phyloP scores from a whole-genome alignment of 2,113 vertebrate species.

The Limnothrissa miodon region DNA sequence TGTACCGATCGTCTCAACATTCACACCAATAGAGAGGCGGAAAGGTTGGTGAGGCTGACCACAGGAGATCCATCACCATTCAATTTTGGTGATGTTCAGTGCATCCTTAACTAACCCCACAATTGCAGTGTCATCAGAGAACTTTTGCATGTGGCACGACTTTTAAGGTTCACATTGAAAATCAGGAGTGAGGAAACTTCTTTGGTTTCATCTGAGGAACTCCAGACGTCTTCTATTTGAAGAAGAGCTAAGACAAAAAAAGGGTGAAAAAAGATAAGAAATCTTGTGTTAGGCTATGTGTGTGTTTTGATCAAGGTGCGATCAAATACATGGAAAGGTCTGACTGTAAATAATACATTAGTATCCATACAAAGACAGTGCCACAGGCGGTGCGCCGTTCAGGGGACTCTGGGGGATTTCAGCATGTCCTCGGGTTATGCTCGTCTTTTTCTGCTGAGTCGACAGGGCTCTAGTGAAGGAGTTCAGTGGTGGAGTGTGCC shows the following conservation, averaged over 20 bases:
- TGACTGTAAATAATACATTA: conserved; percentile 71
- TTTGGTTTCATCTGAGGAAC: conserved; percentile 47
- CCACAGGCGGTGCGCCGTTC: conserved; percentile 49
- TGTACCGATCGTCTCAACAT: no score
- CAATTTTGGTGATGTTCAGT: no score
- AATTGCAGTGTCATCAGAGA: no score
- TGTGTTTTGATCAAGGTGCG: conserved; percentile 63
- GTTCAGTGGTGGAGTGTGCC: conserved; percentile 34
- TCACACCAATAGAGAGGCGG: no score
- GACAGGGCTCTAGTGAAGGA: conserved; percentile 30
- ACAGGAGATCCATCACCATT: no score
- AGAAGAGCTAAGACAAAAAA: conserved; percentile 13
- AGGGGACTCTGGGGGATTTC: conserved; percentile 51
- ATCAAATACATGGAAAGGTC: conserved; percentile 63
- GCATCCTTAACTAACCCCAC: no score
- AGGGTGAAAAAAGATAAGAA: background rate
- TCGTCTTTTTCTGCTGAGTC: conserved; percentile 50
- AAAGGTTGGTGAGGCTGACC: no score
- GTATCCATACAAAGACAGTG: conserved; percentile 54
- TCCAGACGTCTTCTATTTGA: conserved; percentile 31
- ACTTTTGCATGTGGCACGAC: no score
- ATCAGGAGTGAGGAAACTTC: conserved; percentile 49
- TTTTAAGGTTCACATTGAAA: conserved; percentile 12
- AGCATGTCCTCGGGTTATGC: conserved; percentile 46
- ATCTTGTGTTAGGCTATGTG: conserved; percentile 44